Evolutionary conservation across 2,888 invertebrate species (phyloP).

Genomic region (Yponomeuta sedellus): DNA sequence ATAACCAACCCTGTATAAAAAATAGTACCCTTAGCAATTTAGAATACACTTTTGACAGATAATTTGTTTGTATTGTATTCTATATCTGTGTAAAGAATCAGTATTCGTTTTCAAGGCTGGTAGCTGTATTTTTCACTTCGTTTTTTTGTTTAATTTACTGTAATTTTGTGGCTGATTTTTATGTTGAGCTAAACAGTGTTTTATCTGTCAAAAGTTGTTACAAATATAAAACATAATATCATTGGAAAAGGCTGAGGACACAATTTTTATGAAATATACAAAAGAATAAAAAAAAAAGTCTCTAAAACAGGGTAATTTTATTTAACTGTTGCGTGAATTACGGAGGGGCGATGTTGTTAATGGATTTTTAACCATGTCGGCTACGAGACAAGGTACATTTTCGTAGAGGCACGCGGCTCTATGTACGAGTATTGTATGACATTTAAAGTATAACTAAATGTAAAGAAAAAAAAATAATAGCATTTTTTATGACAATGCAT

Average conservation of each 20-base stretch:
- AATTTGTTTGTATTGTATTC: constrained; percentile 30
- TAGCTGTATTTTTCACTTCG: neutral
- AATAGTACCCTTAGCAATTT: constrained; percentile 69
- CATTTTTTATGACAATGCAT: constrained; percentile 13
- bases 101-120: constrained; percentile 11
- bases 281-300: constrained; percentile 43
- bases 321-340: constrained; percentile 68
- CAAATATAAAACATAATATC: constrained; percentile 59
- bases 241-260: constrained; percentile 74
- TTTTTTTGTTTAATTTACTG: neutral
- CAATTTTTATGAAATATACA: constrained; percentile 69
- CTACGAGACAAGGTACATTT: constrained; percentile 36
- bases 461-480: neutral
- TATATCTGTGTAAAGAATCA: neutral
- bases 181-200: neutral
- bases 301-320: constrained; percentile 72
- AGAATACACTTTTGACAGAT: constrained; percentile 50
- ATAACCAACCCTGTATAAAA: constrained; percentile 59
- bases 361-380: constrained; percentile 58
- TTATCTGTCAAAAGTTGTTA: constrained; percentile 43
- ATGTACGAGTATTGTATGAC: constrained; percentile 19
- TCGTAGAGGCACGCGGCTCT: constrained; percentile 32
- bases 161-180: constrained; percentile 15
- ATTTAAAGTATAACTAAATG: constrained; percentile 3
- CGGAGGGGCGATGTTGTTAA: constrained; percentile 52